Base-by-base conservation (phyloP, 1,140 invertebrate species). In the Lerema accius region DNA sequence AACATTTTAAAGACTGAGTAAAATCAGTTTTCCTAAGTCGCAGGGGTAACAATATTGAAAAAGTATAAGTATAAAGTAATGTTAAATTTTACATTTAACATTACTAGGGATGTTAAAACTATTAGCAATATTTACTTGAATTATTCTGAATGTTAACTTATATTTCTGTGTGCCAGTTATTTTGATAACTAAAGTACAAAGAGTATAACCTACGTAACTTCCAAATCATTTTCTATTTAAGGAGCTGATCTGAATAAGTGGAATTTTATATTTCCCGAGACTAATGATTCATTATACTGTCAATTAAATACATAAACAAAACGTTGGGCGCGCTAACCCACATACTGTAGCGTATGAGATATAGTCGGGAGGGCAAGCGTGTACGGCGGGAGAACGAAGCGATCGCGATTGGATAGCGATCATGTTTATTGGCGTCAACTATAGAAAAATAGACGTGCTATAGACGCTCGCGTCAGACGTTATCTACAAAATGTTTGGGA, bases 191-290 rank as follows among this genome's bases (percentile, higher is more conserved):
- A 3, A 23, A 23, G 28, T 32, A 32, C 28, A 32, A 32, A 7
- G 28, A 32, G 7, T 7, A 7, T 32, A 48, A 11, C 23, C 26
- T 10, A 32, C 15, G 10, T 43, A 5, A 26, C 55, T 10, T 58
- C 42, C 15, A 58, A 46, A 32, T 46, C 42, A 58, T 58, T 56
- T 32, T 58, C 55, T 58, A 58, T 58, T 58, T 58, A 58, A 46
- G 55, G 55, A 35, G 13, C 42, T 58, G 55, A 58, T 58, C 55
- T 58, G 28, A 58, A 58, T 58, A 58, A 58, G 42, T 58, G 40
- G 55, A 58, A 58, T 58, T 58, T 58, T 58, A 58, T 58, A 58
- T 58, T 58, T 58, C 6, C 55, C 55, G 55, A 56, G 53, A 58
- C 42, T 58, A 28, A 58, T 58, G 55, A 58, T 58, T 58, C 55